These are phyloP conservation scores for Indicator indicator DNA, from an alignment of 2,113 vertebrate species.

Conservation along the genomic window DNA sequence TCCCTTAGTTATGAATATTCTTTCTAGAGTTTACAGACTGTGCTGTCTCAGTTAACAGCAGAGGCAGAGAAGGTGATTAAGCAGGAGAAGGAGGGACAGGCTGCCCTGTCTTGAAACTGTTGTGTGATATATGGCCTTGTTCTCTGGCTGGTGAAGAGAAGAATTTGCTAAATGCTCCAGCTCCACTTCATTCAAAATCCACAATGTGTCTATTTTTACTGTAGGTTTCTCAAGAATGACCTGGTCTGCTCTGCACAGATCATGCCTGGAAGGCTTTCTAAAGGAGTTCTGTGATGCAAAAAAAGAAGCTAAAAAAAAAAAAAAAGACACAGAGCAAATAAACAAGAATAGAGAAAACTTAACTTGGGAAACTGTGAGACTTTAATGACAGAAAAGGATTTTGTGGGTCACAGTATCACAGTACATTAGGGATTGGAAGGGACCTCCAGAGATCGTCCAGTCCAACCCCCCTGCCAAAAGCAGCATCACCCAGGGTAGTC, in stretches of 20 bases:
- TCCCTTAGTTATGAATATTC: accelerated
- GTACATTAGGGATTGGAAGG: no score
- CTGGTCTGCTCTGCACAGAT: background rate
- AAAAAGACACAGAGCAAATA: background rate
- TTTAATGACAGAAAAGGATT: background rate
- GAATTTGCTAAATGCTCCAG: background rate
- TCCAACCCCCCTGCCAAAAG: no score
- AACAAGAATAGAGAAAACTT: background rate
- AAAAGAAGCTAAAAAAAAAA: background rate
- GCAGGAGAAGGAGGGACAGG: background rate
- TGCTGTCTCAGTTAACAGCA: background rate
- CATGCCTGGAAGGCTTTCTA: background rate
- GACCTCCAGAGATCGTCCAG: no score
- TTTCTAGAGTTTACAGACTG: background rate
- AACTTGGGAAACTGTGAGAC: background rate
- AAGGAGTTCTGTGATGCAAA: background rate
- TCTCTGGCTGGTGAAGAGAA: background rate
- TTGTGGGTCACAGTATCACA: background rate
- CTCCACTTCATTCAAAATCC: background rate
- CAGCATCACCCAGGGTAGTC: no score
- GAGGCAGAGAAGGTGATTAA: background rate
- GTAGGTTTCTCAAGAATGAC: background rate
- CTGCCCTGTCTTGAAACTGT: background rate
- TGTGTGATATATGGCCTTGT: background rate
- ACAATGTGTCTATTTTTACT: background rate